Conservation (phyloP, 2,888 invertebrate species). For the Cremastinae sp. region DNA sequence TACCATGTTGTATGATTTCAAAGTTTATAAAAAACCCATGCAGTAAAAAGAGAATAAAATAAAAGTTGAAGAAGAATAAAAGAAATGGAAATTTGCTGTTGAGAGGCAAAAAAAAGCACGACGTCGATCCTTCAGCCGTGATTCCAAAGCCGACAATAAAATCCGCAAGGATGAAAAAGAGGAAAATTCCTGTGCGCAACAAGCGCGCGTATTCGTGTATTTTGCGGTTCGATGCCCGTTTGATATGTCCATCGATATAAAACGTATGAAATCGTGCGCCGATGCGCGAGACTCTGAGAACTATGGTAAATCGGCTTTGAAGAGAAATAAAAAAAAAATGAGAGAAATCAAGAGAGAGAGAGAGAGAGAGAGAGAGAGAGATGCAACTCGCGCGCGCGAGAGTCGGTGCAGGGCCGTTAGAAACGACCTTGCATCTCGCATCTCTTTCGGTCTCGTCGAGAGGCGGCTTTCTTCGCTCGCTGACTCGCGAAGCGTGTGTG, state of each 20-base stretch:
- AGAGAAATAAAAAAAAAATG: not conserved
- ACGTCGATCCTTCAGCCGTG: not conserved
- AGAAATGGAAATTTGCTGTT: no score
- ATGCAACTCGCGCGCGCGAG: conserved; percentile 62
- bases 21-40: no score
- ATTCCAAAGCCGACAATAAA: not conserved
- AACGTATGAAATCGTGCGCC: conserved; percentile 39
- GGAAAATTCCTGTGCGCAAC: not conserved
- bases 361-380: conserved; percentile 13
- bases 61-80: no score
- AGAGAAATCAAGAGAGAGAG: not conserved
- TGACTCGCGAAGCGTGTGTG: conserved; percentile 46
- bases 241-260: conserved; percentile 40
- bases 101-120: no score
- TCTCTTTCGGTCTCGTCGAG: conserved; percentile 40
- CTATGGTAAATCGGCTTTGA: conserved; percentile 37
- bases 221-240: conserved; percentile 46
- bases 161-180: not conserved
- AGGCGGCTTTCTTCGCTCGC: conserved; percentile 4
- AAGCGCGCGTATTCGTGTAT: conserved; percentile 9
- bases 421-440: conserved; percentile 75
- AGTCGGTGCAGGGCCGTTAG: conserved; percentile 66
- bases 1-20: no score
- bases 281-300: conserved; percentile 34
- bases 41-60: no score